Percentiles rank a stretch among this genome's conserved stretches.
Evolutionary conservation across 2,113 vertebrate species (phyloP).

Genomic region (Corynorhinus townsendii): DNA sequence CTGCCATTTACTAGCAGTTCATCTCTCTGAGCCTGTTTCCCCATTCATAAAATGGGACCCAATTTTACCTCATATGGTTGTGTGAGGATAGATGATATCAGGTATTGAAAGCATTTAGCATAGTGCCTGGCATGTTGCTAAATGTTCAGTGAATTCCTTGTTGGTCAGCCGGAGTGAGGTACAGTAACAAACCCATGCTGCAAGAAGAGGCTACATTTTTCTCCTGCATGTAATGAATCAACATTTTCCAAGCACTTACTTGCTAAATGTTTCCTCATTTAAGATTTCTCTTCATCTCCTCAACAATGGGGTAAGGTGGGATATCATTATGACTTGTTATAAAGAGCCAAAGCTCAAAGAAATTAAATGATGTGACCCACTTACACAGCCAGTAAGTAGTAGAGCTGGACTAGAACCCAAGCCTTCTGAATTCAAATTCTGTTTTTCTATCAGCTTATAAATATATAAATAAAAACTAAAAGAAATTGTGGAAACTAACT

Average conservation of each 20-base stretch:
- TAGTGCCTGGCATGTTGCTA: not conserved
- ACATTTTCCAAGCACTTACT: slow-evolving; percentile 4
- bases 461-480: slow-evolving; percentile 32
- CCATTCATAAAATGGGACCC: not conserved
- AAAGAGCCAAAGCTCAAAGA: not conserved
- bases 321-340: not conserved
- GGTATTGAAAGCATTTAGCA: not conserved
- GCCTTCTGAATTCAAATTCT: not conserved
- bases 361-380: not conserved
- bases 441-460: not conserved
- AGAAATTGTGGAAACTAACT: slow-evolving; percentile 48
- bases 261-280: not conserved
- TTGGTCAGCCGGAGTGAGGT: not conserved
- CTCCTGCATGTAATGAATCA: not conserved
- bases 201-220: not conserved
- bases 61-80: not conserved
- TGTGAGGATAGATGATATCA: not conserved
- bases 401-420: not conserved
- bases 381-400: not conserved
- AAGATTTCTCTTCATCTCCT: not conserved
- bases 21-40: not conserved
- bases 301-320: not conserved
- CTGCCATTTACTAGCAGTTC: not conserved
- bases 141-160: not conserved
- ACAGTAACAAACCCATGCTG: not conserved